Percentiles rank a stretch among this genome's conserved stretches.
These are phyloP conservation scores for Nothocercus nigrocapillus DNA, from an alignment of 2,113 vertebrate genomes.

Conservation along the genomic window DNA sequence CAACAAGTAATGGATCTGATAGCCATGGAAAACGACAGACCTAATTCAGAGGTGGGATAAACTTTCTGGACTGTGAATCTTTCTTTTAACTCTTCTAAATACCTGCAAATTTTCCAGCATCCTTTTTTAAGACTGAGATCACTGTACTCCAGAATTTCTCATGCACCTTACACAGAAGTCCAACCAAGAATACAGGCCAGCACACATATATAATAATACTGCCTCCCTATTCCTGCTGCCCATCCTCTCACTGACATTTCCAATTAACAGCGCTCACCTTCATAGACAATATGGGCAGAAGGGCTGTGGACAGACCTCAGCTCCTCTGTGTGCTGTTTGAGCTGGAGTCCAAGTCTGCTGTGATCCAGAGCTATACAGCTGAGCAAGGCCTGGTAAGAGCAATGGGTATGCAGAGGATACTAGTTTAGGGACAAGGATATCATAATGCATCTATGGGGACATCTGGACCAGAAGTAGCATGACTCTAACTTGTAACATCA, in stretches of 20 bases:
- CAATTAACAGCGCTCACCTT: background rate
- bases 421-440: background rate
- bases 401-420: background rate
- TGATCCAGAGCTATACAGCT: background rate
- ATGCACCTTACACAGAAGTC: background rate
- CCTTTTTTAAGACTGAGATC: background rate
- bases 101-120: background rate
- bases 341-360: background rate
- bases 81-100: background rate
- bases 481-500: background rate
- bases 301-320: background rate
- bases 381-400: background rate
- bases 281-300: background rate
- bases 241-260: background rate
- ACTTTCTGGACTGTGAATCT: background rate
- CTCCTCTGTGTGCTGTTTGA: background rate
- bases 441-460: background rate
- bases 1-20: background rate
- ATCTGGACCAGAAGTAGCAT: background rate
- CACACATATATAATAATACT: background rate
- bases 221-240: background rate
- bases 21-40: background rate
- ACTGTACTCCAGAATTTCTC: background rate
- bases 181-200: background rate
- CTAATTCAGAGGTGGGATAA: background rate